Evolutionary conservation across 2,888 invertebrate genomes (phyloP).

Genomic region (Ctena decussata): DNA sequence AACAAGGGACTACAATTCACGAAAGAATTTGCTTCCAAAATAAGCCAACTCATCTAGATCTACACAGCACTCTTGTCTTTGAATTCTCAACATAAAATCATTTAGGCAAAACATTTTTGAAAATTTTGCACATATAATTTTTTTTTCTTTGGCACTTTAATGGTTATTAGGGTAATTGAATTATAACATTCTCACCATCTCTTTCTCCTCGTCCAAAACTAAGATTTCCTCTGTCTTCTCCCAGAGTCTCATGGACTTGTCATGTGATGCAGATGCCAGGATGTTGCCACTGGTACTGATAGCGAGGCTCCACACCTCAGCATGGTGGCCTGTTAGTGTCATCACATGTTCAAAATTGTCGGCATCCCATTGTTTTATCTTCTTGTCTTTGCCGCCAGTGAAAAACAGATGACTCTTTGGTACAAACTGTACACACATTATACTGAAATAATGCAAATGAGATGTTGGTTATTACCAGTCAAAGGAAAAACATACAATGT

Average conservation of each 20-base stretch:
- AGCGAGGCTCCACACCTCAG: constrained; percentile 92
- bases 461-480: too few relatives aligned
- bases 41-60: too few relatives aligned
- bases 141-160: too few relatives aligned
- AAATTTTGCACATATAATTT: too few relatives aligned
- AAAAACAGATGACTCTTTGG: constrained; percentile 97
- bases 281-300: constrained; percentile 94
- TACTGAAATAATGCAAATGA: constrained; percentile 90
- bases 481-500: too few relatives aligned
- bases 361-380: constrained; percentile 98
- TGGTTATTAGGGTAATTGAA: too few relatives aligned
- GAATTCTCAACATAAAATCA: too few relatives aligned
- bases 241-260: constrained; percentile 95
- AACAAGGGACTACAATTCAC: too few relatives aligned
- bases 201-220: constrained; percentile 96
- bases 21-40: too few relatives aligned
- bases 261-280: constrained; percentile 93
- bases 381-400: constrained; percentile 97
- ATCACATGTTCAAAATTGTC: constrained; percentile 95
- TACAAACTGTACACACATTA: constrained; percentile 95
- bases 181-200: too few relatives aligned
- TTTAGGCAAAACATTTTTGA: too few relatives aligned
- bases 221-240: constrained; percentile 95
- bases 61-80: too few relatives aligned
- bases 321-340: constrained; percentile 92